Evolutionary conservation across 2,888 invertebrate genomes (phyloP), one percentile per base, ranked within the genome.

Genomic region (Eledone cirrhosa): DNA sequence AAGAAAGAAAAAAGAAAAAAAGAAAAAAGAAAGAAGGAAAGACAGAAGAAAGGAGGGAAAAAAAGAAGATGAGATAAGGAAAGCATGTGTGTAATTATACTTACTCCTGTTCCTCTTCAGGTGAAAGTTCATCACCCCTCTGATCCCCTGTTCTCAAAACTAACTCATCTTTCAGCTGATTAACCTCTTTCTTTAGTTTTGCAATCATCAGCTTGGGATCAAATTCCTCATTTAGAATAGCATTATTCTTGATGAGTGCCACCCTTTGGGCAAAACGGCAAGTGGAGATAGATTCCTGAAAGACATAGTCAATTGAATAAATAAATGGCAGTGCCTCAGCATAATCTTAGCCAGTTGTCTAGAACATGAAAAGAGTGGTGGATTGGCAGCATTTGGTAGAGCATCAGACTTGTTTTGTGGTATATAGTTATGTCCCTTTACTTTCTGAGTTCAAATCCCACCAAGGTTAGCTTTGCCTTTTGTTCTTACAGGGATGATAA

Each of bases 211-310:
- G 80, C 80, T 89, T 89, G 8, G 91, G 91, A 83, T 91, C 91
- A 47, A 91, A 81, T 80, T 90, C 90, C 80, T 91, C 91, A 83
- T 91, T 91, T 75, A 91, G 82, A 78, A 90, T 83, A 24, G 89
- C 91, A 82, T 91, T 90, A 81, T 91, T 91, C 87, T 90, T 90
- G 74, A 91, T 91, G 85, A 91, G 84, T 2, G 91, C 91, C n/a
- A 91, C 91, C 77, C 91, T 82, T 82, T 91, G 91, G 11, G 91
- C 90, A 88, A 91, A 91, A n/a, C 90, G 83, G 83, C 91, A 91
- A 2, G 91, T 91, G 47, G 91, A 91, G 80, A 91, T 90, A 11
- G 90, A 87, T 82, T 91, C 91, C 90, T 91, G 82, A 14, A 78
- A 81, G 33, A 31, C 59, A 77, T 69, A 48, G 22, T 29, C 11